Base-by-base conservation (phyloP, 2,888 invertebrate genomes). In the Hyalella azteca region DNA sequence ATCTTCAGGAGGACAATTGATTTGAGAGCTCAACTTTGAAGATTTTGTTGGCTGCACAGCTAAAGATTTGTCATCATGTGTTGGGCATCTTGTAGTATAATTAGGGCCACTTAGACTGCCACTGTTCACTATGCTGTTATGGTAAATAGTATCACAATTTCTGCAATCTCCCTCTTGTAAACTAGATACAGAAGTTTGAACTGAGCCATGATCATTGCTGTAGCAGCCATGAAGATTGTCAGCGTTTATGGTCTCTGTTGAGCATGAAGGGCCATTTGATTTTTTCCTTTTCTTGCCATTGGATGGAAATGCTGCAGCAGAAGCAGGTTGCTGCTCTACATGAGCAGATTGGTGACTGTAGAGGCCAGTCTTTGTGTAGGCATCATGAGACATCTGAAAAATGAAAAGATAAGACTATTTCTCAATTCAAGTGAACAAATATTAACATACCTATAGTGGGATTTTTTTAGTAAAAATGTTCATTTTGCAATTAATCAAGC, bases 281-380 rank as follows among this genome's bases (percentile, higher is more conserved):
- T 26, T 75, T 39, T 75, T 75, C 75, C 75, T 41, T 15, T 75
- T 75, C 75, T 75, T 45, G 26, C 75, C 75, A 22, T 15, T 36
- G 66, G 66, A 36, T 36, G 36, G 36, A 15, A 66, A 66, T 5
- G 5, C 66, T 19, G 36, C 11, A 29, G 66, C 15, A 15, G 66
- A 66, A 3, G 36, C 15, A 19, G 66, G 39, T 19, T 66, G 32
- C 39, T 66, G 66, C 1, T 13, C 36, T 5, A n/a, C 36, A 13
- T 66, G 66, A 29, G 32, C 66, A 13, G 66, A 22, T 36, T 26
- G 41, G 78, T 83, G 81, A 73, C 81, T 83, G 81, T 83, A 83
- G 15, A 83, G 78, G 19, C 83, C 83, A 2, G 83, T 81, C 15
- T 79, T 73, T 50, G 81, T 79, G 77, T 83, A 83, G 3, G 81